Evolutionary conservation across 35 echinoderm and acorn worm genomes (phyloP).

Genomic region (Eucidaris tribuloides): DNA sequence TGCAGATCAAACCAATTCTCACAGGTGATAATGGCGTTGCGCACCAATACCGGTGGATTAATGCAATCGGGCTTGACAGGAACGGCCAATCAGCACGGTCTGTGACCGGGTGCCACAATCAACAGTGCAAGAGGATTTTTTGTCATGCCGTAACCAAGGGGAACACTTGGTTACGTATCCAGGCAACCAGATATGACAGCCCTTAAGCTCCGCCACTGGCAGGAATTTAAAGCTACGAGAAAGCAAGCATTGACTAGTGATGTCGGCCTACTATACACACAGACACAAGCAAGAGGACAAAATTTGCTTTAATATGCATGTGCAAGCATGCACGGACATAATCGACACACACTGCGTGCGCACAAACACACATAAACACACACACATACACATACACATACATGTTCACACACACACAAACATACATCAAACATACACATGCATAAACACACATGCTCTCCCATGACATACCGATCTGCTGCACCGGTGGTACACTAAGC

Average conservation of each 20-base stretch:
- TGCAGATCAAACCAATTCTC: no score
- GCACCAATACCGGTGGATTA: no score
- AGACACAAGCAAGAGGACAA: neutral
- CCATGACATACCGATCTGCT: no score
- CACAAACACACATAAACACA: neutral
- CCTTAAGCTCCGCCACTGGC: no score
- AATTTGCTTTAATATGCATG: neutral
- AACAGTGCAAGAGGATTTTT: neutral
- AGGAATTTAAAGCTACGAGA: no score
- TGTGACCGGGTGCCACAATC: no score
- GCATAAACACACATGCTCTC: neutral
- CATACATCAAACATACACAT: neutral
- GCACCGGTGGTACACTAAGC: no score
- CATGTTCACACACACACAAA: neutral
- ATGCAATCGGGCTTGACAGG: no score
- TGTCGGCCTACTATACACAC: no score
- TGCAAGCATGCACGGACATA: neutral
- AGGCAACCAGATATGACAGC: conserved; percentile 10
- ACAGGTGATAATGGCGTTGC: no score
- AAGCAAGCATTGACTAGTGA: no score
- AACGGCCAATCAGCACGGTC: no score
- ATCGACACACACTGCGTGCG: neutral
- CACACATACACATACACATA: neutral
- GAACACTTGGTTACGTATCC: neutral
- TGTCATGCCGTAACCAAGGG: neutral